Percentiles rank a stretch among this genome's conserved stretches.
Conservation (phyloP, 2,888 invertebrate species). For the Linnaemya tessellans region DNA sequence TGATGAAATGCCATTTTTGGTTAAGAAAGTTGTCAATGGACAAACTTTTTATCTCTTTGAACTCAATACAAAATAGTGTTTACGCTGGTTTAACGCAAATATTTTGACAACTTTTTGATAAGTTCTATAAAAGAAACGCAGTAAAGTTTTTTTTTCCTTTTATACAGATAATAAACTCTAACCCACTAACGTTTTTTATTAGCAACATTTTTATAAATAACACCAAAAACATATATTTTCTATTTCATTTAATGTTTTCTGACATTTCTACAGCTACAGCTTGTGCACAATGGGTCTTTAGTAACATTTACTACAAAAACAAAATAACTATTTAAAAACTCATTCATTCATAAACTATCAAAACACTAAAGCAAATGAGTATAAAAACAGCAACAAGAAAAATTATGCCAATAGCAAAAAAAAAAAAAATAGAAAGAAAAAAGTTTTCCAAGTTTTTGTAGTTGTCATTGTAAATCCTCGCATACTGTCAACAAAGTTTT, state of each 20-base stretch:
- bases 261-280: not conserved
- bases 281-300: not conserved
- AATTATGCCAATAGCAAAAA: not conserved
- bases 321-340: not conserved
- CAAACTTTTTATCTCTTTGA: conserved; percentile 27
- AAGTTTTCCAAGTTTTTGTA: conserved; percentile 19
- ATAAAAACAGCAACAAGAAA: not conserved
- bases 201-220: conserved; percentile 8
- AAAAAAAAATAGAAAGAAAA: conserved; percentile 7
- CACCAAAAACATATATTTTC: not conserved
- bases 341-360: conserved; percentile 54
- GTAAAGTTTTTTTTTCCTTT: not conserved
- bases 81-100: conserved; percentile 20
- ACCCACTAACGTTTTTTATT: conserved; percentile 31
- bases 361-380: conserved; percentile 37
- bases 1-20: not conserved
- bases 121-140: not conserved
- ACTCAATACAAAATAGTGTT: conserved; percentile 6
- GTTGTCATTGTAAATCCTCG: conserved; percentile 42
- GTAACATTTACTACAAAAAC: not conserved
- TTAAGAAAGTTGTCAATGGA: not conserved
- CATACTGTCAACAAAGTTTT: conserved; percentile 44
- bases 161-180: not conserved
- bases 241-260: not conserved
- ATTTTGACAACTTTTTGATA: conserved; percentile 7